phyloP scores from a whole-genome alignment of 2,113 vertebrate species.

The Hydrochoerus hydrochaeris region DNA sequence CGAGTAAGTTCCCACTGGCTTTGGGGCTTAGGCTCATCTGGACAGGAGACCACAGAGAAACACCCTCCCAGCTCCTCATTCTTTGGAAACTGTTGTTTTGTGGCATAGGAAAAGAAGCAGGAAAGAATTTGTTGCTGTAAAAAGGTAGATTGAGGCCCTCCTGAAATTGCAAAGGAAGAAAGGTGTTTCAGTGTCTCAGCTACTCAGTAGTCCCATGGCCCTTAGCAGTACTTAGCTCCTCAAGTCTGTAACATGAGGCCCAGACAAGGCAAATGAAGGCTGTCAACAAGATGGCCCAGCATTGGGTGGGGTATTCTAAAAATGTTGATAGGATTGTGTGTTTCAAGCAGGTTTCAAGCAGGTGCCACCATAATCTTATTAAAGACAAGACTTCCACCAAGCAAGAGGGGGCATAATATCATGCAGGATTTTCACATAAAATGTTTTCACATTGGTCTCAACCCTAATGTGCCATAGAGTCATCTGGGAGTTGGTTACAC shows the following conservation, averaged over 20 bases:
- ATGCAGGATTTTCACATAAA: not conserved
- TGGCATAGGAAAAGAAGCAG: not conserved
- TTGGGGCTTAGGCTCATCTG: not conserved
- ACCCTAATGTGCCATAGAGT: not conserved
- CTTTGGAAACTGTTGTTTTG: not conserved
- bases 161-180: not conserved
- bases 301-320: too few species aligned
- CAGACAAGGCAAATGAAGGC: not conserved
- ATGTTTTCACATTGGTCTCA: not conserved
- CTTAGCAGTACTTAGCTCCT: not conserved
- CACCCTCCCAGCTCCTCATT: not conserved
- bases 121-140: not conserved
- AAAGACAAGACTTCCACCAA: not conserved
- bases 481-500: not conserved
- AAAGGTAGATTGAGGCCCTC: not conserved
- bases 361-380: too few species aligned
- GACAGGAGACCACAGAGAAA: not conserved
- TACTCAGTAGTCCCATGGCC: not conserved
- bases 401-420: not conserved
- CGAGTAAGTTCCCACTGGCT: rapidly evolving
- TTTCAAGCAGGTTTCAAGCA: not conserved
- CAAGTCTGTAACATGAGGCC: not conserved
- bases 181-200: not conserved
- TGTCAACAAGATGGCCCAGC: too few species aligned
- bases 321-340: not conserved